Conservation (phyloP, 2,888 invertebrate genomes). For the Ochlodes sylvanus region DNA sequence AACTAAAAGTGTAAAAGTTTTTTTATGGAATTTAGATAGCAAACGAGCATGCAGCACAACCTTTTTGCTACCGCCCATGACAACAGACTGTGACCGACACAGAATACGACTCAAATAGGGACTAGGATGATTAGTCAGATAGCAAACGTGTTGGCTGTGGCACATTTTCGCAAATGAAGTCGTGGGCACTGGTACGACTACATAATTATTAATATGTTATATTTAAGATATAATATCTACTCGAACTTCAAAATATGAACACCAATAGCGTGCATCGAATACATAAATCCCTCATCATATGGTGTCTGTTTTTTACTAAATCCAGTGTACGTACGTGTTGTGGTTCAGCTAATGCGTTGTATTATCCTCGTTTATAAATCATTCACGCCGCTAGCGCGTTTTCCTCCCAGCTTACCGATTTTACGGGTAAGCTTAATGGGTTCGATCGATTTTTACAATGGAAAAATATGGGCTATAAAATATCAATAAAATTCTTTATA, state of each 20-base stretch:
- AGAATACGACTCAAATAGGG: too few relatives aligned
- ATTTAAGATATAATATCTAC: too few relatives aligned
- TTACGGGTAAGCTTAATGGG: constrained; percentile 48
- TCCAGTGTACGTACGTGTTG: constrained; percentile 69
- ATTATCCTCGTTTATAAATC: constrained; percentile 76
- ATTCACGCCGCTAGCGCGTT: constrained; percentile 69
- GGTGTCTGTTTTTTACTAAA: constrained; percentile 69
- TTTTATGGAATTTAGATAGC: too few relatives aligned
- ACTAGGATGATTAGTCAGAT: too few relatives aligned
- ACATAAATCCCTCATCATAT: constrained; percentile 63
- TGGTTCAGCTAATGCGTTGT: constrained; percentile 71
- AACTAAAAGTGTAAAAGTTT: too few relatives aligned
- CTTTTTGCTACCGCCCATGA: too few relatives aligned
- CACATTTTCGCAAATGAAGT: too few relatives aligned
- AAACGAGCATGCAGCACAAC: too few relatives aligned
- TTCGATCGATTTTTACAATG: constrained; percentile 45
- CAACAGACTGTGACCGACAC: too few relatives aligned
- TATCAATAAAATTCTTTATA: constrained; percentile 15
- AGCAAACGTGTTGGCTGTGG: too few relatives aligned
- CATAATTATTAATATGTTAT: too few relatives aligned
- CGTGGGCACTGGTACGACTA: too few relatives aligned
- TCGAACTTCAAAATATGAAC: constrained; percentile 45
- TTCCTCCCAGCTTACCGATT: constrained; percentile 49
- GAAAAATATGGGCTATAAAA: constrained; percentile 22
- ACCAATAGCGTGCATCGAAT: constrained; percentile 50